Conservation (phyloP, 2,113 vertebrate species). For the Tragelaphus buxtoni region DNA sequence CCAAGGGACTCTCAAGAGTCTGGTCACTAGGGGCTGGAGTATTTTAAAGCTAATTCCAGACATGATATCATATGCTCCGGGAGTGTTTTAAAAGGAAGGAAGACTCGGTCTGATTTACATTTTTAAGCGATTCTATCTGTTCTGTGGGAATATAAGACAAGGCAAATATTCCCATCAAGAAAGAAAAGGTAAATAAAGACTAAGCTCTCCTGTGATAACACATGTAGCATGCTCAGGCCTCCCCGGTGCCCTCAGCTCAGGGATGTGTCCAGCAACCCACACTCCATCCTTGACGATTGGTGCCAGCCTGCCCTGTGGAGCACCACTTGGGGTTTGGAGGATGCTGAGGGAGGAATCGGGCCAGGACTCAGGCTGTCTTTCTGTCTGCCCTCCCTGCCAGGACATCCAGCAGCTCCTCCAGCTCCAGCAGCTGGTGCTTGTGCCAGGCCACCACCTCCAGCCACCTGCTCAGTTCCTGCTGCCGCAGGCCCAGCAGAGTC, state of each 20-base stretch:
- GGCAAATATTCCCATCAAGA: constrained; percentile 39
- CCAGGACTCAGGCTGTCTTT: neutral
- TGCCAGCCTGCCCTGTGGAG: neutral
- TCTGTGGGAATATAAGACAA: constrained; percentile 19
- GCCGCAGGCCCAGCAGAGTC: constrained; percentile 90
- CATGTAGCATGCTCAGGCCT: neutral
- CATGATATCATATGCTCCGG: neutral
- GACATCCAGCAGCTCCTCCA: constrained; percentile 94
- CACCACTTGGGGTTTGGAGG: neutral
- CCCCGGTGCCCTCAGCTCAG: neutral
- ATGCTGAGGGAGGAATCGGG: neutral
- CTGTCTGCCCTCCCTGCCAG: constrained; percentile 56
- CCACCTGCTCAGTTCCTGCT: constrained; percentile 92
- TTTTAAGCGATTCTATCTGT: constrained; percentile 52
- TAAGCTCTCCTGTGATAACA: neutral
- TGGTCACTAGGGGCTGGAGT: neutral
- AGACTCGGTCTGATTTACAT: constrained; percentile 42
- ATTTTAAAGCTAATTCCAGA: constrained; percentile 10
- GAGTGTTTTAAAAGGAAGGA: constrained; percentile 38
- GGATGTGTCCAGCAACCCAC: fast-evolving
- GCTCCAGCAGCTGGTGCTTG: constrained; percentile 92
- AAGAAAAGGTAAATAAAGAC: constrained; percentile 9
- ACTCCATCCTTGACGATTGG: fast-evolving
- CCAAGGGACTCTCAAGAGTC: neutral
- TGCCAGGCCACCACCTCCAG: constrained; percentile 89